Evolutionary conservation across 2,797 vertebrate genomes (phyloP).

Genomic region (Pterois miles): DNA sequence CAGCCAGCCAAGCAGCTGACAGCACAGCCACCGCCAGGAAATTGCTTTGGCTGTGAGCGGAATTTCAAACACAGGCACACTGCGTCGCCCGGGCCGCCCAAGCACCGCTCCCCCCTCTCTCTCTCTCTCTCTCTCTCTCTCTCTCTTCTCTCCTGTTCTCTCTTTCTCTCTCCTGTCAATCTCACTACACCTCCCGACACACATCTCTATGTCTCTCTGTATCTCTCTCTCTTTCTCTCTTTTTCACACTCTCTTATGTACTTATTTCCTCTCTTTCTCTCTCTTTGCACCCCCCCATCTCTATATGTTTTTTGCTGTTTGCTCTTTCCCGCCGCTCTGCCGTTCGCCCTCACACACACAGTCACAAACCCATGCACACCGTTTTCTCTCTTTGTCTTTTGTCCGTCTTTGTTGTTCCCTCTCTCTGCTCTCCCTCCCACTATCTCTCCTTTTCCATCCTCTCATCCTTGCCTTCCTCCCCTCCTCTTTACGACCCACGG

Average conservation of each 20-base stretch:
- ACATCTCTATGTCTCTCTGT: constrained; percentile 61
- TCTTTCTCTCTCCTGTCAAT: constrained; percentile 63
- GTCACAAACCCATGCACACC: constrained; percentile 31
- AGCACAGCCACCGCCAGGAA: constrained; percentile 96
- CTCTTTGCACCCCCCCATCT: constrained; percentile 20
- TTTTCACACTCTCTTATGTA: constrained; percentile 40
- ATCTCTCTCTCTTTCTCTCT: constrained; percentile 39
- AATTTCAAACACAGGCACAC: constrained; percentile 94
- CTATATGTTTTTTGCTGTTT: constrained; percentile 39
- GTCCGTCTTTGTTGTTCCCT: constrained; percentile 35
- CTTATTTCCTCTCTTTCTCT: constrained; percentile 56
- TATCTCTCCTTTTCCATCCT: constrained; percentile 37
- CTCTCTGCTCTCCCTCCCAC: constrained; percentile 3
- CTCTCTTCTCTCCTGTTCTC: constrained; percentile 45
- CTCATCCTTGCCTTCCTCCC: constrained; percentile 40
- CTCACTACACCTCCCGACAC: constrained; percentile 49
- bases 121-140: constrained; percentile 45
- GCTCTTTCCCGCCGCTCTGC: constrained; percentile 21
- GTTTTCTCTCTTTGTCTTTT: constrained; percentile 46
- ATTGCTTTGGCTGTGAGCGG: constrained; percentile 97
- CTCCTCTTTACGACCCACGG: constrained; percentile 85
- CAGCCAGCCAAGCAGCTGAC: constrained; percentile 98
- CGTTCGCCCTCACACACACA: constrained; percentile 8
- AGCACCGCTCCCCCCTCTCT: constrained; percentile 68
- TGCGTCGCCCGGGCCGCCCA: constrained; percentile 82